Evolutionary conservation across 2,888 invertebrate species (phyloP).

Genomic region (Drosophila histrio): DNA sequence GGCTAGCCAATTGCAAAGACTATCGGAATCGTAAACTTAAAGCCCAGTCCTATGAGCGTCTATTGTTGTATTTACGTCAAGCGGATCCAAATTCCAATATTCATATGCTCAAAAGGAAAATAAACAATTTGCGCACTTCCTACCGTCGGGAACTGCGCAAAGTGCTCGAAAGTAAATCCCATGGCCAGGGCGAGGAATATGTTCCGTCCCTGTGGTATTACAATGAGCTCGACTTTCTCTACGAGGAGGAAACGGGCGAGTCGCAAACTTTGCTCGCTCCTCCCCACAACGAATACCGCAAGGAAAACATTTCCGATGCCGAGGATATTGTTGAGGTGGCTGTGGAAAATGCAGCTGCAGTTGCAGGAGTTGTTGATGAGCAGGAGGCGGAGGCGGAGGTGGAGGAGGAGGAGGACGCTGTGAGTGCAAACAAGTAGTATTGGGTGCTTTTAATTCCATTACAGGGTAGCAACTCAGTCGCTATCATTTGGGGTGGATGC

Average conservation of each 20-base stretch:
- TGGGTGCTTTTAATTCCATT: background rate
- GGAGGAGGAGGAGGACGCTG: too few relatives aligned
- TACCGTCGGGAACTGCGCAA: slow-evolving; percentile 66
- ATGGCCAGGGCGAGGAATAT: slow-evolving; percentile 31
- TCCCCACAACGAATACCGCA: background rate
- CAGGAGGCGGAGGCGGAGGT: too few relatives aligned
- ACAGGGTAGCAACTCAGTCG: background rate
- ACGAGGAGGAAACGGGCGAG: slow-evolving; percentile 57
- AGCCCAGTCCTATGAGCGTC: slow-evolving; percentile 35
- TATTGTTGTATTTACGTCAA: slow-evolving; percentile 36
- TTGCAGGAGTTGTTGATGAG: background rate
- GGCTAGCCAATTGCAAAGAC: slow-evolving; percentile 41
- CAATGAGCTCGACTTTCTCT: slow-evolving; percentile 61
- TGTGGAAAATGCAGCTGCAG: slow-evolving; percentile 4
- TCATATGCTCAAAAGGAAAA: slow-evolving; percentile 62
- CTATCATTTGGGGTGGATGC: background rate
- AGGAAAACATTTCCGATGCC: slow-evolving; percentile 1
- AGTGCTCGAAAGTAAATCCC: slow-evolving; percentile 39
- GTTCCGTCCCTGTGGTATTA: slow-evolving; percentile 62
- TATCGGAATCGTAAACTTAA: slow-evolving; percentile 58
- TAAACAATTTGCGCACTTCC: slow-evolving; percentile 70
- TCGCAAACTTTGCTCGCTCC: slow-evolving; percentile 22
- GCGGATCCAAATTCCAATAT: slow-evolving; percentile 45
- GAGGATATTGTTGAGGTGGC: slow-evolving; percentile 14
- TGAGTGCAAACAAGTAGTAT: background rate